Evolutionary conservation across 2,888 invertebrate species (phyloP).

Genomic region (Thera britannica): DNA sequence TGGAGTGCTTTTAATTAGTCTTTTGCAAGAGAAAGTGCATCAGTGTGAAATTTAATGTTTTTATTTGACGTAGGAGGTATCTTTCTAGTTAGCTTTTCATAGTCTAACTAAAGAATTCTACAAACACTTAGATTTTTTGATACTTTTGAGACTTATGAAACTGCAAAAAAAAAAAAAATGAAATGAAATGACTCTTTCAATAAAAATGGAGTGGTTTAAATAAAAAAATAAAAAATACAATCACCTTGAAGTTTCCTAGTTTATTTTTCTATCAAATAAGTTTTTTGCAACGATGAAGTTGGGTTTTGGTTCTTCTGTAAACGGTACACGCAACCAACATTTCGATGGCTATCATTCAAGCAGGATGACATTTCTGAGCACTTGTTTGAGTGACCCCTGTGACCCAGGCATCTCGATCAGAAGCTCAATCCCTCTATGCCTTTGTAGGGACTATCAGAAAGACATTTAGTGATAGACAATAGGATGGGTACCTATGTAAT

Average conservation of each 20-base stretch:
- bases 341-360: slow-evolving; percentile 27
- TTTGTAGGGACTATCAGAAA: not conserved
- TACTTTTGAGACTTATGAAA: too few relatives aligned
- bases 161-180: too few relatives aligned
- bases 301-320: slow-evolving; percentile 7
- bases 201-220: too few relatives aligned
- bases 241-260: too few relatives aligned
- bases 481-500: not conserved
- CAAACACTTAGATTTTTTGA: too few relatives aligned
- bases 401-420: slow-evolving; percentile 17
- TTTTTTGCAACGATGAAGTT: too few relatives aligned
- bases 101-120: not conserved
- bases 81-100: not conserved
- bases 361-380: slow-evolving; percentile 30
- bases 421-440: not conserved
- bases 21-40: slow-evolving; percentile 24
- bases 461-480: slow-evolving; percentile 5
- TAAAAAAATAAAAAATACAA: too few relatives aligned
- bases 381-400: slow-evolving; percentile 27
- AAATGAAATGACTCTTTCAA: too few relatives aligned
- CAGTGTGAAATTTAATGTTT: slow-evolving; percentile 8
- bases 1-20: slow-evolving; percentile 27
- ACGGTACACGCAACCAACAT: slow-evolving; percentile 14
- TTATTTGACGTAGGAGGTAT: not conserved
- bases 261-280: too few relatives aligned